Conservation (phyloP, 30 jellyfish, hydroid and myxozoan genomes). For the Rhopilema esculentum region DNA sequence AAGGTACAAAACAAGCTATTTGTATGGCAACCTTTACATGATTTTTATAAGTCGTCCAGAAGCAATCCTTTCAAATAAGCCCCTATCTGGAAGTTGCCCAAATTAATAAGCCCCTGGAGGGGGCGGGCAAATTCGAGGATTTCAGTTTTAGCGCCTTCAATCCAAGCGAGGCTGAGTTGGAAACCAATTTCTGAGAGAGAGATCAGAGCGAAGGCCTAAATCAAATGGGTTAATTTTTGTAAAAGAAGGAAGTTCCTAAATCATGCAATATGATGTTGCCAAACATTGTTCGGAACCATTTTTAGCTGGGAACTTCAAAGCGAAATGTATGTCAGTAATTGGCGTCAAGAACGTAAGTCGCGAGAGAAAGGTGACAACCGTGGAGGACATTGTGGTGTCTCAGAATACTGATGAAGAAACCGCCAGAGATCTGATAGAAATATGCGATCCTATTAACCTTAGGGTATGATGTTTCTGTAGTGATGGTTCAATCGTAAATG, state of each 20-base stretch:
- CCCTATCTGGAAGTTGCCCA: too few relatives aligned
- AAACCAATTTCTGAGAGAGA: too few relatives aligned
- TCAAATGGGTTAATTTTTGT: too few relatives aligned
- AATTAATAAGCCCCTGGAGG: too few relatives aligned
- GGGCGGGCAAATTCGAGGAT: too few relatives aligned
- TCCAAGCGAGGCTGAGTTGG: too few relatives aligned
- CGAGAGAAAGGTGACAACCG: constrained; percentile 18
- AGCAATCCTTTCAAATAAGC: too few relatives aligned
- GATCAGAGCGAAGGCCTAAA: too few relatives aligned
- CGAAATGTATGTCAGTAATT: constrained; percentile 49
- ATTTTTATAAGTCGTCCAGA: too few relatives aligned
- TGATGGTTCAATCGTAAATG: not conserved
- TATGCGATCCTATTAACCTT: constrained; percentile 74
- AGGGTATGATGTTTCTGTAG: constrained; percentile 21
- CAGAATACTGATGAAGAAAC: constrained; percentile 69
- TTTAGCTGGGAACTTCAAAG: constrained; percentile 45
- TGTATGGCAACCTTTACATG: too few relatives aligned
- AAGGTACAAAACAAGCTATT: too few relatives aligned
- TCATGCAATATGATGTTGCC: constrained; percentile 61
- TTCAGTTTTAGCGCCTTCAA: too few relatives aligned
- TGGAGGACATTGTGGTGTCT: constrained; percentile 37
- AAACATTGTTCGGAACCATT: constrained; percentile 62
- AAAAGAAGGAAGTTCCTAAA: not conserved
- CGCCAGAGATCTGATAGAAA: constrained; percentile 60
- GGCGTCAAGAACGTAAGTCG: constrained; percentile 26